Evolutionary conservation across 2,888 invertebrate genomes (phyloP).

Genomic region (Barypeithes pellucidus): DNA sequence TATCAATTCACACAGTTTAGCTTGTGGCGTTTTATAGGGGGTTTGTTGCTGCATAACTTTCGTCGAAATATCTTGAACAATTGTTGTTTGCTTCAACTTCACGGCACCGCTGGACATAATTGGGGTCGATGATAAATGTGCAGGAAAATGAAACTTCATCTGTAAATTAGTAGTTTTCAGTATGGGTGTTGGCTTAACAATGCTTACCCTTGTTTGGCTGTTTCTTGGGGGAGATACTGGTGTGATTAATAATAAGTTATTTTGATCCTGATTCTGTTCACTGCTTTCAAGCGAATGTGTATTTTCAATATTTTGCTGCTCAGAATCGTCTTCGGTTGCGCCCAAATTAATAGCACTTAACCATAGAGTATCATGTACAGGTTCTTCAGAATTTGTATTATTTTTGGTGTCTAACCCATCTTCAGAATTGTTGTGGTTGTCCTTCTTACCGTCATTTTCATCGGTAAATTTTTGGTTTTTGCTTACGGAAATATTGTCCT

Average conservation of each 20-base stretch:
- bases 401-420: slow-evolving; percentile 2
- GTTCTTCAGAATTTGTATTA: neutral
- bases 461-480: neutral
- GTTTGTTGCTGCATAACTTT: slow-evolving; percentile 34
- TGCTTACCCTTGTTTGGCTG: slow-evolving; percentile 49
- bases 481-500: neutral
- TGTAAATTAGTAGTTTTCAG: slow-evolving; percentile 48
- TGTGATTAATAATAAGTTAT: neutral
- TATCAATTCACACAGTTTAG: slow-evolving; percentile 20
- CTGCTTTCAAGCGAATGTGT: neutral
- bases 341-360: slow-evolving; percentile 39
- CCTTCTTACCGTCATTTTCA: neutral
- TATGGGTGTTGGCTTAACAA: slow-evolving; percentile 54
- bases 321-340: slow-evolving; percentile 4
- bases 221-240: slow-evolving; percentile 21
- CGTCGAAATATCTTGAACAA: slow-evolving; percentile 35
- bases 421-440: neutral
- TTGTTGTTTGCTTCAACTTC: slow-evolving; percentile 30
- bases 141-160: slow-evolving; percentile 52
- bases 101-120: slow-evolving; percentile 32
- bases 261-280: neutral
- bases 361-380: slow-evolving; percentile 33
- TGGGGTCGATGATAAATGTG: slow-evolving; percentile 56
- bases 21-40: slow-evolving; percentile 48
- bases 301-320: slow-evolving; percentile 10